phyloP scores from a whole-genome alignment of 2,113 vertebrate genomes.

The Channa argus region DNA sequence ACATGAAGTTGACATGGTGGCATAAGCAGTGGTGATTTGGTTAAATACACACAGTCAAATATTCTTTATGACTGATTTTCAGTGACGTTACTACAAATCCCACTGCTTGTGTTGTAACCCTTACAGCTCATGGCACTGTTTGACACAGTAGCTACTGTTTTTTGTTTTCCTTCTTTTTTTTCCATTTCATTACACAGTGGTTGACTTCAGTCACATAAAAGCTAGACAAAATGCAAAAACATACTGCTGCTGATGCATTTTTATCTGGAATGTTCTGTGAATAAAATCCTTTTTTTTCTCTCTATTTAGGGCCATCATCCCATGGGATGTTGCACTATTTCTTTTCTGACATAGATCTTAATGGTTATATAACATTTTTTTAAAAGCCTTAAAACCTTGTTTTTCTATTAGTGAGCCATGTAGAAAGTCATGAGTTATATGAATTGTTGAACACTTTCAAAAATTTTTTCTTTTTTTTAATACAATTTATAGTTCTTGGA shows the following conservation, averaged over 20 bases:
- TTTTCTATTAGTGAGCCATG: constrained; percentile 8
- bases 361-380: constrained; percentile 61
- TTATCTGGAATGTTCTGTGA: constrained; percentile 46
- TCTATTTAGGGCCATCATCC: constrained; percentile 17
- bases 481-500: no score
- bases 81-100: constrained; percentile 20
- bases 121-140: constrained; percentile 27
- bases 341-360: constrained; percentile 54
- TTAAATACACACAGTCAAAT: constrained; percentile 35
- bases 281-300: constrained; percentile 26
- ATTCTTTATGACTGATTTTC: constrained; percentile 18
- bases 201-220: constrained; percentile 32
- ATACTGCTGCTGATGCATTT: constrained; percentile 35
- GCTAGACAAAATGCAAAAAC: constrained; percentile 43
- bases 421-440: background rate
- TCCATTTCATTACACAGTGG: constrained; percentile 11
- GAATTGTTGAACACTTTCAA: background rate
- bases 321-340: constrained; percentile 40
- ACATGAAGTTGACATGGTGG: constrained; percentile 30
- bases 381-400: constrained; percentile 67
- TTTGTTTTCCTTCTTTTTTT: constrained; percentile 1
- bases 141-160: constrained; percentile 34
- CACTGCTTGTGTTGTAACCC: constrained; percentile 37
- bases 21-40: background rate
- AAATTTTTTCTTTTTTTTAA: background rate